phyloP scores from a whole-genome alignment of 2,113 vertebrate genomes.

The Ceuthmochares aereus region DNA sequence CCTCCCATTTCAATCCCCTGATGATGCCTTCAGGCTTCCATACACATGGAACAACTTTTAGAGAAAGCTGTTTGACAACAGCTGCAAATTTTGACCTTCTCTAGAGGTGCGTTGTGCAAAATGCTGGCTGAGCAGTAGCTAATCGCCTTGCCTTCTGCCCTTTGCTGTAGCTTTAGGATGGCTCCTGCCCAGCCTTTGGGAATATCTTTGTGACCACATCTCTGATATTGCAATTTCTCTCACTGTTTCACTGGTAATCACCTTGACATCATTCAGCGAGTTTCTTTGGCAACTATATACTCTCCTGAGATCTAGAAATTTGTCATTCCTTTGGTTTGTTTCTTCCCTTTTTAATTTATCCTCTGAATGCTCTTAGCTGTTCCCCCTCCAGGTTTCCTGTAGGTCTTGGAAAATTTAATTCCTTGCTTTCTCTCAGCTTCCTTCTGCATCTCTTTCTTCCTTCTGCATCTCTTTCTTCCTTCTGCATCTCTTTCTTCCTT shows the following conservation, averaged over 20 bases:
- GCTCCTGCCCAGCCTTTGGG: not conserved
- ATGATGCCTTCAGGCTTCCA: slow-evolving; percentile 57
- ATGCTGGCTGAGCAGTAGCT: slow-evolving; percentile 48
- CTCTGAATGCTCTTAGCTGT: not conserved
- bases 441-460: too few species aligned
- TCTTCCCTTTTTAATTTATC: not conserved
- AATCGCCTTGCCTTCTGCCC: slow-evolving; percentile 53
- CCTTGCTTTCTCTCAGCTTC: not conserved
- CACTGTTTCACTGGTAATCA: not conserved
- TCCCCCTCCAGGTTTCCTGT: not conserved
- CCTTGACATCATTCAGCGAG: not conserved
- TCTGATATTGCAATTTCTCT: not conserved
- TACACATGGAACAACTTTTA: slow-evolving; percentile 51
- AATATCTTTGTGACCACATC: not conserved
- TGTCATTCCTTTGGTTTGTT: not conserved
- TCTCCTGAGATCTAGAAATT: not conserved
- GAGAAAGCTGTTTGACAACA: slow-evolving; percentile 55
- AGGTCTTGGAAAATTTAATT: not conserved
- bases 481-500: too few species aligned
- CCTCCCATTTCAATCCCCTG: not conserved
- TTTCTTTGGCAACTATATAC: not conserved
- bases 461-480: not conserved
- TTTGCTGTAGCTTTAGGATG: slow-evolving; percentile 38
- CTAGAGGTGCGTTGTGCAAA: not conserved
- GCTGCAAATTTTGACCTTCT: slow-evolving; percentile 71